Base-by-base conservation (phyloP, 2,888 invertebrate genomes). In the Caenorhabditis sp. region DNA sequence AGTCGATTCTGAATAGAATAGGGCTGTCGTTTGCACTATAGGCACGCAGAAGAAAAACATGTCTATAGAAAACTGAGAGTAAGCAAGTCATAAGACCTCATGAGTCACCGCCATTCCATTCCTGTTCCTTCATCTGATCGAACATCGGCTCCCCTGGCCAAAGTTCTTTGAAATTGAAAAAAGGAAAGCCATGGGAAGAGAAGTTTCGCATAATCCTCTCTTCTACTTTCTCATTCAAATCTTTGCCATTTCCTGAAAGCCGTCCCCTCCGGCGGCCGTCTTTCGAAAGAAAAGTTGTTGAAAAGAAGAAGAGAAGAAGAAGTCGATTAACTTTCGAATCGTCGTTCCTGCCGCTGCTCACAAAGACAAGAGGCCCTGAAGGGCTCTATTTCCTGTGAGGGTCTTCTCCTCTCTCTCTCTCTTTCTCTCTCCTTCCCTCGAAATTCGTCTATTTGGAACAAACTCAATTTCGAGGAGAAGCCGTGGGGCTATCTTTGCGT, bases 381-480 rank as follows among this genome's bases (percentile, higher is more conserved):
- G 52, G 43, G 63, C 53, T 63, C 63, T 53, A 63, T 63, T 63
- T 63, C 63, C 63, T 63, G 63, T 43, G 48, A 39, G 48, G 30
- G 27, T 43, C 56, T 45, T 66, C 22, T 46, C 24, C 46, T 43
- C 39, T 50, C 32, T 37, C 20, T 62, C 27, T 37, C 30, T 30
- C 17, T 9, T 27, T 27, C 32, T 27, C 32, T 11, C 17, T 30
- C 50, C 13, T 46, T 27, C 20, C 50, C 27, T 55, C 55, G 55
- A 65, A 53, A 65, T 65, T 65, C 46, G 24, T 35, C 56, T 58
- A 68, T 58, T 68, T 50, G 66, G 66, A 68, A 68, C 66, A 68
- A 68, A 68, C 66, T 68, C 66, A 68, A 68, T 68, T 68, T 68
- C 35, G 30, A 30, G 30, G 6, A 7, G 35, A 9, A 13, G 50